Conservation (phyloP, 1,140 invertebrate genomes). For the Plodia interpunctella region DNA sequence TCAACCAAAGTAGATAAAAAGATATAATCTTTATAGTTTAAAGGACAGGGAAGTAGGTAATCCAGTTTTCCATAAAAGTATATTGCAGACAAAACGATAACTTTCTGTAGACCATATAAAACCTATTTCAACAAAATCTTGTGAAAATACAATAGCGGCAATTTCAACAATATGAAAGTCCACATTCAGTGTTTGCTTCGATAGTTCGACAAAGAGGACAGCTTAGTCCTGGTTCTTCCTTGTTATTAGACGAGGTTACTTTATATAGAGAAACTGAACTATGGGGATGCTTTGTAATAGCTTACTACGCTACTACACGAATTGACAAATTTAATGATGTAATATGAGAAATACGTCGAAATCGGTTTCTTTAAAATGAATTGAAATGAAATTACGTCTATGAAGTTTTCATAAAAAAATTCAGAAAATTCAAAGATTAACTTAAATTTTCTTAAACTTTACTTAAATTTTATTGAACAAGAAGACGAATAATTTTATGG, state of each 20-base stretch:
- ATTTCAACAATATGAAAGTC: neutral
- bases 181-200: conserved; percentile 22
- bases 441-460: too few relatives aligned
- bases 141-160: conserved; percentile 4
- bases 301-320: conserved; percentile 2
- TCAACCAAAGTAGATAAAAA: too few relatives aligned
- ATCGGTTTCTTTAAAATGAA: neutral
- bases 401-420: too few relatives aligned
- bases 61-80: too few relatives aligned
- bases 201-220: conserved; percentile 28
- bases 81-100: too few relatives aligned
- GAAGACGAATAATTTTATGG: too few relatives aligned
- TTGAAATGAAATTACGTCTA: too few relatives aligned
- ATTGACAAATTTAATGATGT: neutral
- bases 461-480: too few relatives aligned
- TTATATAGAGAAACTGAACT: conserved; percentile 28
- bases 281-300: conserved; percentile 27
- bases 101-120: neutral
- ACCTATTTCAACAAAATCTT: conserved; percentile 4
- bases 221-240: conserved; percentile 24
- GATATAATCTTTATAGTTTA: too few relatives aligned
- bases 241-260: conserved; percentile 18
- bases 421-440: too few relatives aligned
- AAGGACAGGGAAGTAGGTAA: too few relatives aligned
- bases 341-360: neutral